These are phyloP conservation scores for Folsomia manolachei DNA, from an alignment of 2,888 invertebrate species.

Conservation along the genomic window DNA sequence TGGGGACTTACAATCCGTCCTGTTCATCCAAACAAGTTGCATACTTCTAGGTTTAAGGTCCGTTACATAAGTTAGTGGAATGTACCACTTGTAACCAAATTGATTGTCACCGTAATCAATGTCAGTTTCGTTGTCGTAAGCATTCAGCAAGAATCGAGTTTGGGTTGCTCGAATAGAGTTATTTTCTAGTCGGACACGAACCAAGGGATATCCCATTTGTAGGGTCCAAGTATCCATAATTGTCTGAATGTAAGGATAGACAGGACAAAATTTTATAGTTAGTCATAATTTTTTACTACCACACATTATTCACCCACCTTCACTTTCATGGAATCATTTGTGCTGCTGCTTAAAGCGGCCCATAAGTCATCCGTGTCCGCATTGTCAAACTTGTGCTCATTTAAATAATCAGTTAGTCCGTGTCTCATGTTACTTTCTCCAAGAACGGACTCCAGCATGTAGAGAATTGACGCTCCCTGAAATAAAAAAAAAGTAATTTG, in stretches of 20 bases:
- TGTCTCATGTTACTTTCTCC: conserved; percentile 63
- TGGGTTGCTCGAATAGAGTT: conserved; percentile 66
- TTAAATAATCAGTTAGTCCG: conserved; percentile 68
- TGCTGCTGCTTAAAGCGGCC: conserved; percentile 67
- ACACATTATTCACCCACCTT: conserved; percentile 57
- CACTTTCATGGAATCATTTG: conserved; percentile 63
- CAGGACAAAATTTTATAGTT: background rate
- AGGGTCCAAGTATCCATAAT: conserved; percentile 79
- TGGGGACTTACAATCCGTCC: conserved; percentile 64
- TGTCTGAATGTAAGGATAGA: conserved; percentile 53
- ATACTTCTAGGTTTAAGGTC: conserved; percentile 62
- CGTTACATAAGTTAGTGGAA: conserved; percentile 73
- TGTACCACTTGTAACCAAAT: conserved; percentile 67
- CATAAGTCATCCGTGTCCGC: conserved; percentile 80
- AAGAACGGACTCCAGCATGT: conserved; percentile 69
- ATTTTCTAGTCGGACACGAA: conserved; percentile 64
- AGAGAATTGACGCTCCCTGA: conserved; percentile 68
- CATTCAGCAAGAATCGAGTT: conserved; percentile 60
- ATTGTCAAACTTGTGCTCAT: conserved; percentile 66
- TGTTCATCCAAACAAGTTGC: conserved; percentile 73
- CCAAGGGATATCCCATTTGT: conserved; percentile 77
- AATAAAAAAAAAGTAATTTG: background rate
- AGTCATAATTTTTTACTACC: background rate
- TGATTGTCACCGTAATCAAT: conserved; percentile 15
- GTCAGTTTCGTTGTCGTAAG: conserved; percentile 52